These are phyloP conservation scores for Podocnemis expansa DNA, from an alignment of 2,113 vertebrate species.

Conservation along the genomic window DNA sequence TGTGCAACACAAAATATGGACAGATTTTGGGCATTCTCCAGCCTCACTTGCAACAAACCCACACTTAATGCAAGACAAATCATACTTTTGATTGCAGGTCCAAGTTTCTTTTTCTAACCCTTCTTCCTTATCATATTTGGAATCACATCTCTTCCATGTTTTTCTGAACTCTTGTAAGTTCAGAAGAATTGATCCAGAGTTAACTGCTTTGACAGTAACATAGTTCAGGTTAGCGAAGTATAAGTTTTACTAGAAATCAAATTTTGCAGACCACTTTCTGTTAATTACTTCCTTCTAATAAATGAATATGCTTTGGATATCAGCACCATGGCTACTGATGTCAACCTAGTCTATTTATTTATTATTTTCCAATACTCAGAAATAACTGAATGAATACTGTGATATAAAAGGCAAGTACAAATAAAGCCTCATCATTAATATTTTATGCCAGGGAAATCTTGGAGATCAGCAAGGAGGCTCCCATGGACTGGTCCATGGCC, in stretches of 20 bases:
- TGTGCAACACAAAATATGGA: too few species aligned
- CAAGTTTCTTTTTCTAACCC: neutral
- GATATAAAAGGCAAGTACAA: neutral
- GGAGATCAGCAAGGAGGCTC: too few species aligned
- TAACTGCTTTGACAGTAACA: neutral
- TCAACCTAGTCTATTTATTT: neutral
- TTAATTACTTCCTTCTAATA: neutral
- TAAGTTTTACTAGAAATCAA: neutral
- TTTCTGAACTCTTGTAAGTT: neutral
- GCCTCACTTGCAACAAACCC: neutral
- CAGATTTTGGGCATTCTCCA: neutral
- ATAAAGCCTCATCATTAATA: neutral
- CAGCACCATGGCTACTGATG: neutral
- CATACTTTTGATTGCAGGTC: neutral
- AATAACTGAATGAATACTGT: neutral
- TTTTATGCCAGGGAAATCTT: neutral
- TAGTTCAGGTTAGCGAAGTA: neutral
- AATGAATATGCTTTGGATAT: neutral
- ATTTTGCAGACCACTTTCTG: neutral
- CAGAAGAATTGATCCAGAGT: neutral
- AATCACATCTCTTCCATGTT: neutral
- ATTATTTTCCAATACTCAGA: neutral
- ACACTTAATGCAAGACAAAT: neutral
- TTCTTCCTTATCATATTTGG: neutral
- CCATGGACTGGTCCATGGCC: too few species aligned